Evolutionary conservation across 2,113 vertebrate genomes (phyloP), one percentile per base, ranked within the genome.

Genomic region (Oophaga pumilio): DNA sequence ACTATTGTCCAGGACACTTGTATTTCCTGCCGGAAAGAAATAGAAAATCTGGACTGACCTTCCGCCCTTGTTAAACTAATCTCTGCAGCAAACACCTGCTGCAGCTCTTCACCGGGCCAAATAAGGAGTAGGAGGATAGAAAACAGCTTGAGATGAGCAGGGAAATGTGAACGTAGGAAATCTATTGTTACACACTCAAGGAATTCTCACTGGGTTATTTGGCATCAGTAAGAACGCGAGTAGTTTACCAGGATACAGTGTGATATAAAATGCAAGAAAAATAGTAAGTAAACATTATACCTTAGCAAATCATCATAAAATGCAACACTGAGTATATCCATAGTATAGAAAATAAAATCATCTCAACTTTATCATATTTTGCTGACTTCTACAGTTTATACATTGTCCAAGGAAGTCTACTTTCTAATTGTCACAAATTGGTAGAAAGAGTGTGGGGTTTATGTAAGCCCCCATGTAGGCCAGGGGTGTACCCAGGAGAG

Each of bases 21-120:
- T 33, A n/a, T 85, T 26, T 73, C 60, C 10, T 85, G 89, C 12
- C 71, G 24, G 13, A 52, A 52, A 74, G 59, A 22, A 76, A 84
- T 6, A 83, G 50, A 26, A 87, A 82, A 82, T 87, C 86, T 43
- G 50, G 5, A 57, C 78, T 59, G 85, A 6, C 82, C 89, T 85
- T 22, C 76, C 0, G 24, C 68, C 28, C 13, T 56, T 87, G 78
- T 82, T 82, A 87, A 76, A 82, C 33, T 87, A 82, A 87, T 87
- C 86, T 80, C 24, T 64, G 28, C 56, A 26, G 57, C 68, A 82
- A 49, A 68, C 87, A 88, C 87, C 87, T 88, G 87, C 71, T 88
- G 14, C 60, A 33, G 80, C 73, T 77, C 59, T 88, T 82, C 71
- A 76, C 17, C 13, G 22, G 11, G 26, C 80, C 87, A 77, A 88